These are phyloP conservation scores for Alfaro cultratus DNA, from an alignment of 2,797 vertebrate species.

Conservation along the genomic window DNA sequence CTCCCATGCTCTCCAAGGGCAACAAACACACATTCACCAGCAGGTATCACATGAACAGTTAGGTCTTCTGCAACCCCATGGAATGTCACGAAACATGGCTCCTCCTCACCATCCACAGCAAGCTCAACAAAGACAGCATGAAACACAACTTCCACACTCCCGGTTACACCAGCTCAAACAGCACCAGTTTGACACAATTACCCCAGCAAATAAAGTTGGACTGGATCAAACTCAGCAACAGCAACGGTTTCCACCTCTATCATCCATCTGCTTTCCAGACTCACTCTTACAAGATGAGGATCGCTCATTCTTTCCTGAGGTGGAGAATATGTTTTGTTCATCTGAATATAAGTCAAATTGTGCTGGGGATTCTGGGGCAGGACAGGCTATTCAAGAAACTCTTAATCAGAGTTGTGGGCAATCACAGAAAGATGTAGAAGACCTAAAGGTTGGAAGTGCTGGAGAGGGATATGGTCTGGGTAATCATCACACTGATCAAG, in stretches of 20 bases:
- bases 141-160: conserved; percentile 72
- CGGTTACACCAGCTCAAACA: conserved; percentile 83
- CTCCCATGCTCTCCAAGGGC: conserved; percentile 66
- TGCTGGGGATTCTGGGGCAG: conserved; percentile 72
- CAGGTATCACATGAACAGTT: conserved; percentile 69
- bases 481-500: conserved; percentile 76
- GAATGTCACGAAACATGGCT: conserved; percentile 60
- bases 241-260: conserved; percentile 86
- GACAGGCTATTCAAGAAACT: conserved; percentile 68
- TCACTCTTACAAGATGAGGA: conserved; percentile 91
- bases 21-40: conserved; percentile 73
- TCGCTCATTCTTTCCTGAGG: conserved; percentile 91
- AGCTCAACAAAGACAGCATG: conserved; percentile 68
- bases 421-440: conserved; percentile 74
- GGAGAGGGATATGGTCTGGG: conserved; percentile 82
- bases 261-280: conserved; percentile 93
- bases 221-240: conserved; percentile 76
- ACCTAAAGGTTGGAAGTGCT: conserved; percentile 65
- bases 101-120: conserved; percentile 70
- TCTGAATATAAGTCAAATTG: conserved; percentile 87
- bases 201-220: conserved; percentile 68
- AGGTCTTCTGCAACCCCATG: conserved; percentile 56
- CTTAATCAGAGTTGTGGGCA: conserved; percentile 72
- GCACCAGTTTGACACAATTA: conserved; percentile 82
- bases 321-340: conserved; percentile 94